A percentile compares a stretch with the other conserved stretches of the same genome.
These are phyloP conservation scores for Anarsia innoxiella DNA, from an alignment of 2,888 invertebrate species.

Conservation along the genomic window DNA sequence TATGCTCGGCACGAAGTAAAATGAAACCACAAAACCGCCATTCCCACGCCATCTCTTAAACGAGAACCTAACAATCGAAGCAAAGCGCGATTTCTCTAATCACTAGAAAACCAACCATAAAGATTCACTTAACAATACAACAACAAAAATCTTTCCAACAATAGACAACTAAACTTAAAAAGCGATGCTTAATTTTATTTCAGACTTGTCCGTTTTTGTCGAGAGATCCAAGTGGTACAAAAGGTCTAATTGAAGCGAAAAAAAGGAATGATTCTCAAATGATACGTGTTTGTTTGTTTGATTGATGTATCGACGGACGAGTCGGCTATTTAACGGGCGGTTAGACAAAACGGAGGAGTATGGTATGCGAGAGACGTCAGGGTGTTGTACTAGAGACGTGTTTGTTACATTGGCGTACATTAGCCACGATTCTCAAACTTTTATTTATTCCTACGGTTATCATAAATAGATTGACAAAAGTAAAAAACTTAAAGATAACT, in stretches of 20 bases:
- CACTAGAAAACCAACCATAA: constrained; percentile 28
- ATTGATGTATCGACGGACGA: constrained; percentile 54
- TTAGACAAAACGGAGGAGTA: constrained; percentile 67
- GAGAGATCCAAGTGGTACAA: constrained; percentile 49
- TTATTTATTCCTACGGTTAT: too few species aligned
- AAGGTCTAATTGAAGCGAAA: constrained; percentile 72
- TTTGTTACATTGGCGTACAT: constrained; percentile 39
- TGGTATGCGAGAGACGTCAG: constrained; percentile 47
- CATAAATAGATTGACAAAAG: too few species aligned
- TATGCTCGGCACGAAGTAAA: too few species aligned
- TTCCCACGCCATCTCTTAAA: not conserved
- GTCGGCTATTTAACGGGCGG: constrained; percentile 69
- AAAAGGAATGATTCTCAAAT: constrained; percentile 43
- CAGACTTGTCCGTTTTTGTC: constrained; percentile 50
- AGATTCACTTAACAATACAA: constrained; percentile 40
- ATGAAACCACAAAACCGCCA: too few species aligned
- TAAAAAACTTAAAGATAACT: too few species aligned
- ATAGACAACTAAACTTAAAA: constrained; percentile 33
- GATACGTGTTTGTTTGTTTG: constrained; percentile 38
- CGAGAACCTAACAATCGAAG: too few species aligned
- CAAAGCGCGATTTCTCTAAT: constrained; percentile 17
- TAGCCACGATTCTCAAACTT: constrained; percentile 43
- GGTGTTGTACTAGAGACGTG: constrained; percentile 46
- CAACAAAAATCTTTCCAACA: constrained; percentile 30
- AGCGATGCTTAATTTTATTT: constrained; percentile 62